Evolutionary conservation across 2,888 invertebrate species (phyloP), one percentile per base, ranked within the genome.

Genomic region (Pseudococcus longispinus): DNA sequence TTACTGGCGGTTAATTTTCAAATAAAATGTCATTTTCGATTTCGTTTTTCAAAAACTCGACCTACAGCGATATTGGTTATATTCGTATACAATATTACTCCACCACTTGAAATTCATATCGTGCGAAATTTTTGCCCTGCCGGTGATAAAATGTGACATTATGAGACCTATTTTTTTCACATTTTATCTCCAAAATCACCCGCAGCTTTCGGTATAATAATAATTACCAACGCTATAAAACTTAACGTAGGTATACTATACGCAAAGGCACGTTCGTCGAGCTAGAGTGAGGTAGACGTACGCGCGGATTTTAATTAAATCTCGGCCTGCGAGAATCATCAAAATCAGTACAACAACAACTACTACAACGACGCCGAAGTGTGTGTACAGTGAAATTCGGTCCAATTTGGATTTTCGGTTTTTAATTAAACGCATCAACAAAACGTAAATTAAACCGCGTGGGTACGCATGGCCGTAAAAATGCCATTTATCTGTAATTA

Each of bases 381-480:
- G 8, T 60, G 65, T 70, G 18, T 29, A 70, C 70, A 70, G 60
- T 60, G 60, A 29, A 29, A 70, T 70, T 29, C 70, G 29, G 70
- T 29, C 29, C 70, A 70, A 70, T 70, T 70, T 70, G 18, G 70
- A 70, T 70, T 70, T 70, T 70, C 29, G 70, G 29, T 70, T 70
- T 70, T 70, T 70, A 70, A 70, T 70, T 70, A 70, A 70, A 70
- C 70, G 60, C 23, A 70, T 70, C 29, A 29, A 70, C 70, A 29
- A 29, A 70, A 70, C 70, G 70, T 70, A 70, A 70, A 70, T 70
- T 70, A 70, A 70, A 70, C 70, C 70, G 70, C 70, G 65, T 29
- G 9, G 5, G 60, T 60, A 60, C 23, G 5, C 55, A 60, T 9
- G 13, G 29, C n/a, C 70, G 18, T 70, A 70, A 70, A 70, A 70